Percentiles rank a stretch among this genome's conserved stretches.
phyloP scores from a whole-genome alignment of 2,113 vertebrate genomes.

The Aphelocoma coerulescens region DNA sequence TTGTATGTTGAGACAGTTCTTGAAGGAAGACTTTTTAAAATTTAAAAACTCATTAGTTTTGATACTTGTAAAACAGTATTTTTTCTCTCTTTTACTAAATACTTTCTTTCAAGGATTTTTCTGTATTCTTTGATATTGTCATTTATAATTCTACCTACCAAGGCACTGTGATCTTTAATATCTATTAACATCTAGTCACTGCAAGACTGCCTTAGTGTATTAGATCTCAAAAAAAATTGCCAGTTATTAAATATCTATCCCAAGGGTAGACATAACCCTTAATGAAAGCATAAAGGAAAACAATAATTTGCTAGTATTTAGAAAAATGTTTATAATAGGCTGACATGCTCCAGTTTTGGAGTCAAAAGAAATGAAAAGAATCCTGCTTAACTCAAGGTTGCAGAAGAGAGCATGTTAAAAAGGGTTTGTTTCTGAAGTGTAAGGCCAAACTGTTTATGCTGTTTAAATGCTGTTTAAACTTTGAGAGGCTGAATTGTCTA shows the following conservation, averaged over 20 bases:
- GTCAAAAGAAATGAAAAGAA: background rate
- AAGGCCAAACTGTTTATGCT: background rate
- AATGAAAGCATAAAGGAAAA: background rate
- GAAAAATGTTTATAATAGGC: background rate
- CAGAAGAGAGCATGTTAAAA: background rate
- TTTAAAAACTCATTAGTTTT: background rate
- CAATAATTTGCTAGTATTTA: background rate
- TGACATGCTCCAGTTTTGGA: background rate
- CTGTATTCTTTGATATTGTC: background rate
- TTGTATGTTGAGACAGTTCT: background rate
- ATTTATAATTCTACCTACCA: background rate
- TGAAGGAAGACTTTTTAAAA: background rate
- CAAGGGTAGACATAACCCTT: background rate
- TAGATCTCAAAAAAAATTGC: background rate
- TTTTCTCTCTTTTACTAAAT: background rate
- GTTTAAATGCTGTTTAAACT: background rate
- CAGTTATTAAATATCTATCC: background rate
- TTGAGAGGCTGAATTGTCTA: background rate
- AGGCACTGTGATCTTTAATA: background rate
- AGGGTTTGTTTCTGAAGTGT: background rate
- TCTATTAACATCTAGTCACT: background rate
- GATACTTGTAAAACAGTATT: background rate
- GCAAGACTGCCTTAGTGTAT: background rate
- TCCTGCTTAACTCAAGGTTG: background rate
- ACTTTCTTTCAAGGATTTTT: background rate